Percentiles rank a stretch among this genome's conserved stretches.
Conservation (phyloP, 2,888 invertebrate species). For the Agriopis aurantiaria region DNA sequence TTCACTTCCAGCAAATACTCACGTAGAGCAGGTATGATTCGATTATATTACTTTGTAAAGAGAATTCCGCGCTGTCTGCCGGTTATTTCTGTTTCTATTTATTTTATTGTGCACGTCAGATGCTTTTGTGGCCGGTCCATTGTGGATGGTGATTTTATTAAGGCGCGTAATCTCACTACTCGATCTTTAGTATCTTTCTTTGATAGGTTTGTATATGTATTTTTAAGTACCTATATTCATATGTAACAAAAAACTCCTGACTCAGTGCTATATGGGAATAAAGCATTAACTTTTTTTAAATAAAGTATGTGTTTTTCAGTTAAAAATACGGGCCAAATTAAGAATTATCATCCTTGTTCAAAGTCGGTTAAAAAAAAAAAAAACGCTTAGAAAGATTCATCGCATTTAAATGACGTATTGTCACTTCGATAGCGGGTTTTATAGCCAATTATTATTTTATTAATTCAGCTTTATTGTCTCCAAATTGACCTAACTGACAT, state of each 20-base stretch:
- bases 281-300: too few species aligned
- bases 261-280: too few species aligned
- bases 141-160: constrained; percentile 19
- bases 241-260: neutral
- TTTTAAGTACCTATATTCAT: too few species aligned
- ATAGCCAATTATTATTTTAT: constrained; percentile 4
- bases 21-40: constrained; percentile 45
- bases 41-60: constrained; percentile 44
- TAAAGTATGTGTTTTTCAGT: too few species aligned
- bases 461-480: constrained; percentile 2
- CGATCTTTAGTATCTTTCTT: constrained; percentile 1
- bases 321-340: too few species aligned
- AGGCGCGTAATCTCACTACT: constrained; percentile 1
- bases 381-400: neutral
- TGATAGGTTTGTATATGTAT: neutral
- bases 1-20: constrained; percentile 44
- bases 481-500: constrained; percentile 15
- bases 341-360: too few species aligned
- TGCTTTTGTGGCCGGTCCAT: constrained; percentile 16
- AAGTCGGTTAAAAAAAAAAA: neutral
- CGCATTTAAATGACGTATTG: neutral
- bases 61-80: constrained; percentile 17
- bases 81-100: constrained; percentile 32
- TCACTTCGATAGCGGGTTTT: neutral
- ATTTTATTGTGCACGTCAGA: constrained; percentile 22